Conservation (phyloP, 1,140 invertebrate species). For the Helicoverpa armigera region DNA sequence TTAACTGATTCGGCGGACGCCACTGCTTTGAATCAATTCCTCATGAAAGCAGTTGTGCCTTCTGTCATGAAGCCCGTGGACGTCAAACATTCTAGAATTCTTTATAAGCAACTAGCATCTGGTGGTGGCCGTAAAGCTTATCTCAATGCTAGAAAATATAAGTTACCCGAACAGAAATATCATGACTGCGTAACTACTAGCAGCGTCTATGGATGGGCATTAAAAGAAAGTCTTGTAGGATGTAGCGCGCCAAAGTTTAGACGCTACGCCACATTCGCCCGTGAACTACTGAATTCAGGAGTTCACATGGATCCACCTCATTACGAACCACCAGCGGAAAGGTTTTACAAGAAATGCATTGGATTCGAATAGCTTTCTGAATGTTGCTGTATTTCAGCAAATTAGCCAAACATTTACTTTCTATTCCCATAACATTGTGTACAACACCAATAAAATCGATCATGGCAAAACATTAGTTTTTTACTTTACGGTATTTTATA, state of each 20-base stretch:
- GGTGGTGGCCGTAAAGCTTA: conserved; percentile 21
- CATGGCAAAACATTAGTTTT: no score
- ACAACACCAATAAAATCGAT: no score
- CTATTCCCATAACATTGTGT: no score
- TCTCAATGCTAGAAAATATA: neutral
- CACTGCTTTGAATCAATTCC: neutral
- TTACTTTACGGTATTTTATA: no score
- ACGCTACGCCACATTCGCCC: neutral
- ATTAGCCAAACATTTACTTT: no score
- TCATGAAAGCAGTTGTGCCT: neutral
- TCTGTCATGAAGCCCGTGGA: conserved; percentile 16
- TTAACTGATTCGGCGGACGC: neutral
- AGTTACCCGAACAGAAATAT: conserved; percentile 15
- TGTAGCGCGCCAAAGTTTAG: neutral
- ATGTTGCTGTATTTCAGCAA: no score
- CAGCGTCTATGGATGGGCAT: conserved; percentile 18
- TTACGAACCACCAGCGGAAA: neutral
- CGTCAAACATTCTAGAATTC: neutral
- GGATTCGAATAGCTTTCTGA: neutral
- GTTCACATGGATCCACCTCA: conserved; percentile 10
- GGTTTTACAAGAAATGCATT: neutral
- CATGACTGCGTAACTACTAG: conserved; percentile 6
- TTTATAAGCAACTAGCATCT: neutral
- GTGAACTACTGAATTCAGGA: neutral
- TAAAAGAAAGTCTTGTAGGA: neutral